Evolutionary conservation across 2,888 invertebrate species (phyloP).

Genomic region (Sepiola atlantica): DNA sequence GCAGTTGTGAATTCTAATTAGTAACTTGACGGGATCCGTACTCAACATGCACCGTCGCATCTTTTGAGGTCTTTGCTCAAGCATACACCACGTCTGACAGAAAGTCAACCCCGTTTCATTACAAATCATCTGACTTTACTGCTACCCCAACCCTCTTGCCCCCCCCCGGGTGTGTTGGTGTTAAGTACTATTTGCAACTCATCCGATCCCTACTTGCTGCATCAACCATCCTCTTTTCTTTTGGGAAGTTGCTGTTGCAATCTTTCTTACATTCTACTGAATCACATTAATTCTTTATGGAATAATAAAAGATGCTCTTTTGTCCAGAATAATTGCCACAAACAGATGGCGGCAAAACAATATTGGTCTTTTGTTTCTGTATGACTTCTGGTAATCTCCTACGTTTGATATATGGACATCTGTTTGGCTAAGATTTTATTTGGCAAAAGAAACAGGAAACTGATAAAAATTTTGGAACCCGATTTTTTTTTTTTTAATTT

Average conservation of each 20-base stretch:
- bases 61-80: background rate
- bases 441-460: background rate
- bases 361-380: background rate
- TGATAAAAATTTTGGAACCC: background rate
- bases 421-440: background rate
- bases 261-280: background rate
- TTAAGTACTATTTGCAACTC: background rate
- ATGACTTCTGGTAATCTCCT: background rate
- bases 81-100: background rate
- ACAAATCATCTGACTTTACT: background rate
- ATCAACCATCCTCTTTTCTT: background rate
- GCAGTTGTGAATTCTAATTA: background rate
- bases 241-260: background rate
- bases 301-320: background rate
- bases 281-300: background rate
- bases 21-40: background rate
- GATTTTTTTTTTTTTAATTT: background rate
- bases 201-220: background rate
- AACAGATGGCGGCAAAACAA: background rate
- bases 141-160: background rate
- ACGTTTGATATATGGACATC: background rate
- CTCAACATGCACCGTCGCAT: background rate
- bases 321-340: background rate
- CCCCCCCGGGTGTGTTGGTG: background rate
- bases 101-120: background rate